Evolutionary conservation across 1,140 invertebrate species (phyloP), one percentile per base, ranked within the genome.

Genomic region (Papilio polyxenes): DNA sequence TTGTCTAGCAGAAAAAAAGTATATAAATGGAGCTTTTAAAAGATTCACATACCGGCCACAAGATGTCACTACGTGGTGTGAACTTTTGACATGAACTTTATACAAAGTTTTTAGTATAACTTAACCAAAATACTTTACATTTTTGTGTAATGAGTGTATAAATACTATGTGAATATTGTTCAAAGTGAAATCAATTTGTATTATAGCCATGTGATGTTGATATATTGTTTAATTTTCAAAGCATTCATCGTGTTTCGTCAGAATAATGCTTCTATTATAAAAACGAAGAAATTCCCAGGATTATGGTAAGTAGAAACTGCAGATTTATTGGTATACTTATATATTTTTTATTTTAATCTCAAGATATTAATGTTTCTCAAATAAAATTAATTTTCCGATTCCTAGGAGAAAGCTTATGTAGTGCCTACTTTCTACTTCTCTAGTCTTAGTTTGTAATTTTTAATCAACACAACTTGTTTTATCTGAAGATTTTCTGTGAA

Each of bases 11-110:
- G 83, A 85, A 86, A 74, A 88, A 88, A 85, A 89, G 85, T 85
- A 83, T 90, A 91, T 85, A 87, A 92, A 92, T 88, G 81, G 92
- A 92, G 91, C 92, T 92, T 94, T 92, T 85, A 84, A 82, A 62
- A 23, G 82, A 82, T 88, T 85, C 85, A 82, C 91, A 90, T 94
- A 82, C 91, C 89, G 80, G 48, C 83, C 83, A 87, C 89, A 92
- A 94, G 92, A 93, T 92, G 92, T 90, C 89, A 85, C 31, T 79
- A 82, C 75, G 81, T 82, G 85, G 84, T 89, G 88, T 94, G 92
- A 93, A 94, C 92, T 94, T 94, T 94, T 94, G 92, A 94, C 92
- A 90, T 94, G 92, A 93, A 94, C 92, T 93, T 94, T 85, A 91
- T 90, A 89, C 88, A 83, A 92, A 92, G 89, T 94, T 93, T 87